Evolutionary conservation across 2,113 vertebrate species (phyloP), one percentile per base, ranked within the genome.

Genomic region (Neoarius graeffei): DNA sequence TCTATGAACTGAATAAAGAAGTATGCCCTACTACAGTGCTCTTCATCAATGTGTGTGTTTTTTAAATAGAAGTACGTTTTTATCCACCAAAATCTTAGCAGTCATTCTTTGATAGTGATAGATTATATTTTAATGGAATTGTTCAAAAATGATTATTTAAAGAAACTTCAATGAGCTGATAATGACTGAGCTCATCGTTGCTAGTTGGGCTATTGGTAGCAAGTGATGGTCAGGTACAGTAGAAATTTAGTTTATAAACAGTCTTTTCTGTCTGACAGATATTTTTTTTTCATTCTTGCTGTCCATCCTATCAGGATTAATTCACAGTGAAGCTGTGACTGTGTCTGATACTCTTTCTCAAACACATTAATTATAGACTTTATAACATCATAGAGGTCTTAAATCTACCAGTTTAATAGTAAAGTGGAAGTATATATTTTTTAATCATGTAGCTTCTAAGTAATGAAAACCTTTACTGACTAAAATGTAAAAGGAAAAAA

Each of bases 131-230:
- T 8, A 74, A 25, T 74, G 35, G 6, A 23, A 11, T 66, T 66
- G 23, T 10, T n/a, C 9, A n/a, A n/a, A 13, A 62, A 62, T 25
- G 20, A n/a, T 66, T 3, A 66, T n/a, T n/a, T 66, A 66, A 66
- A 62, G 19, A 25, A 60, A 73, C 7, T 74, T 85, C 5, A 66
- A 3, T 50, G 10, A 19, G 30, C 54, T 35, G 27, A 85, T 84
- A 54, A 11, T 84, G 66, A 71, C 10, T 71, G 66, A 71, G 83
- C 83, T 71, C 69, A 84, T 84, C 14, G 54, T 50, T 71, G 83
- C 83, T 56, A 66, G 19, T 84, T 66, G 66, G 54, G n/a, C n/a
- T 84, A 84, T 52, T 69, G 42, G 64, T 66, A 67, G 62, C 64
- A 54, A 64, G 64, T 71, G 66, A 7, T 42, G 19, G 27, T 3